Conservation (phyloP, 2,113 vertebrate species). For the Siniperca chuatsi region DNA sequence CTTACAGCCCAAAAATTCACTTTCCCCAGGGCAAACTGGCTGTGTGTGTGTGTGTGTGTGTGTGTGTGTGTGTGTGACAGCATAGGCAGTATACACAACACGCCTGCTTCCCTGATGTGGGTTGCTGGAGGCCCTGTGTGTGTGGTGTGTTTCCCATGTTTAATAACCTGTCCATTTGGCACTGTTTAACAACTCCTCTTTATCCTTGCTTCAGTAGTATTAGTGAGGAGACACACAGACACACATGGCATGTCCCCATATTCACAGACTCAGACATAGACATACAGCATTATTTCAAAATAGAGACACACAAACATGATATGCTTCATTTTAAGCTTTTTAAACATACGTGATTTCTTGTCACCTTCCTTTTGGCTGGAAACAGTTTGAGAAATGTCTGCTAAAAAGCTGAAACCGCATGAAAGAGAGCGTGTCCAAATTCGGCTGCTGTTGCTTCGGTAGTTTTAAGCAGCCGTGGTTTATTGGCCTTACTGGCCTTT, state of each 20-base stretch:
- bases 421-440: background rate
- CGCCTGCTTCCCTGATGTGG: slow-evolving; percentile 42
- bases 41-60: background rate
- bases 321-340: background rate
- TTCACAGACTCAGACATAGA: background rate
- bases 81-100: slow-evolving; percentile 30
- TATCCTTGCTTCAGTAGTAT: background rate
- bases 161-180: slow-evolving; percentile 23
- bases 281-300: background rate
- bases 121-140: slow-evolving; percentile 37
- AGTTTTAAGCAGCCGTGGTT: background rate
- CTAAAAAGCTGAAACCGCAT: background rate
- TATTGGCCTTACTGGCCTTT: background rate
- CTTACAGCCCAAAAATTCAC: slow-evolving; percentile 42
- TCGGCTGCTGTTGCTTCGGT: background rate
- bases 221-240: background rate
- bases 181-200: slow-evolving; percentile 48
- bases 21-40: slow-evolving; percentile 3
- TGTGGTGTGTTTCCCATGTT: slow-evolving; percentile 46
- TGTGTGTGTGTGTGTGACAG: background rate
- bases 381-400: background rate
- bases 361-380: background rate
- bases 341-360: background rate
- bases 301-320: background rate
- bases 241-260: background rate